phyloP scores from a whole-genome alignment of 2,113 vertebrate species.

The Podarcis cretensis region DNA sequence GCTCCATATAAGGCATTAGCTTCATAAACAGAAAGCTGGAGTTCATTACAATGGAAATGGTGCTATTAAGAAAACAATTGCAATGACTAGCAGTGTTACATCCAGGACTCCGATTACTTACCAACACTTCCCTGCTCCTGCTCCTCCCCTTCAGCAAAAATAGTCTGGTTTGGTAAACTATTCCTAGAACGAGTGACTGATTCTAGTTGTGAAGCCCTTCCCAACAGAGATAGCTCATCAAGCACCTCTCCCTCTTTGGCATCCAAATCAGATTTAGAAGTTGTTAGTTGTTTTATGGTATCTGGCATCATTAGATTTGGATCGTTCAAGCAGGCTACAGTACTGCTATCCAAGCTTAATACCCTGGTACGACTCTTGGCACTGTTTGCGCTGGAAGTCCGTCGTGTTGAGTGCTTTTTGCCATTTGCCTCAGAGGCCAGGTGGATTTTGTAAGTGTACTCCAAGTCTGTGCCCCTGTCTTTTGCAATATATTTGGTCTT shows the following conservation, averaged over 20 bases:
- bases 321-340: conserved; percentile 94
- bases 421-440: conserved; percentile 77
- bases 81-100: background rate
- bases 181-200: conserved; percentile 97
- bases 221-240: conserved; percentile 93
- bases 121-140: conserved; percentile 84
- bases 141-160: conserved; percentile 89
- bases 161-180: conserved; percentile 93
- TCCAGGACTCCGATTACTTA: conserved; percentile 73
- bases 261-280: conserved; percentile 98
- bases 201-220: conserved; percentile 96
- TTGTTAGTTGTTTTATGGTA: conserved; percentile 90
- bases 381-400: conserved; percentile 87
- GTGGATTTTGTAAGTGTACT: conserved; percentile 72
- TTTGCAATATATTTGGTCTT: conserved; percentile 85
- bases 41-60: background rate
- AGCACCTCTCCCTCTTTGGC: conserved; percentile 99
- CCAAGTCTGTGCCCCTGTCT: conserved; percentile 71
- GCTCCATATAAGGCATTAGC: background rate
- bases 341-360: conserved; percentile 94
- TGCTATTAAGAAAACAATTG: background rate
- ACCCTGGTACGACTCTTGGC: conserved; percentile 93
- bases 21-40: conserved; percentile 9
- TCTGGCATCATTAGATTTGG: conserved; percentile 87
- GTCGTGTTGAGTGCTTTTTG: conserved; percentile 82